Evolutionary conservation across 2,113 vertebrate genomes (phyloP).

Genomic region (Peromyscus polionotus): DNA sequence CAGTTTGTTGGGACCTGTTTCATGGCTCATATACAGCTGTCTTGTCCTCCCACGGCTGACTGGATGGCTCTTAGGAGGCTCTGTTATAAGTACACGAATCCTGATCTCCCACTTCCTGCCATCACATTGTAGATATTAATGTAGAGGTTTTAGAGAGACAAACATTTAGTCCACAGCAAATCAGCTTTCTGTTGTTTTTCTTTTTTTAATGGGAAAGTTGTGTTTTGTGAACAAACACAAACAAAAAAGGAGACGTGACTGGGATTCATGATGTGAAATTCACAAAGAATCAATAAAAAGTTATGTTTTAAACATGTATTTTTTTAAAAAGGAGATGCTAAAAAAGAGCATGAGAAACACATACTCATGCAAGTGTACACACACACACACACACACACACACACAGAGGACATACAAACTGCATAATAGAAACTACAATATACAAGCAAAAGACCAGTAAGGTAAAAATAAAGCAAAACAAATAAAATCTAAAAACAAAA

Average conservation of each 20-base stretch:
- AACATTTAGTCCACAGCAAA: neutral
- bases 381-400: neutral
- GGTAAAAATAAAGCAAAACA: neutral
- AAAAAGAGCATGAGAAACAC: neutral
- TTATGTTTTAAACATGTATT: too few relatives aligned
- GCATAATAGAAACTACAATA: neutral
- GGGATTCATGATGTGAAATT: too few relatives aligned
- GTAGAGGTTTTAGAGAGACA: neutral
- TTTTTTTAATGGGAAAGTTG: neutral
- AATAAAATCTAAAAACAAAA: neutral
- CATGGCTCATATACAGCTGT: neutral
- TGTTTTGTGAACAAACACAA: neutral
- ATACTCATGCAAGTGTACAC: neutral
- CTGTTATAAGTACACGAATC: neutral
- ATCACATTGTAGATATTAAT: neutral
- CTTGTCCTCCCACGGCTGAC: neutral
- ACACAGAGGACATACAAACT: neutral
- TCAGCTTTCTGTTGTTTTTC: neutral
- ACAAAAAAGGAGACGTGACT: neutral
- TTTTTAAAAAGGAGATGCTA: neutral
- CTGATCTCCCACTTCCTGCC: neutral
- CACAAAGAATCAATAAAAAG: too few relatives aligned
- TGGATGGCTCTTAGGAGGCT: neutral
- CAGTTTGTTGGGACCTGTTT: neutral
- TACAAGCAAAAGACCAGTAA: neutral